phyloP scores from a whole-genome alignment of 2,797 vertebrate genomes.

The Peromyscus aztecus region DNA sequence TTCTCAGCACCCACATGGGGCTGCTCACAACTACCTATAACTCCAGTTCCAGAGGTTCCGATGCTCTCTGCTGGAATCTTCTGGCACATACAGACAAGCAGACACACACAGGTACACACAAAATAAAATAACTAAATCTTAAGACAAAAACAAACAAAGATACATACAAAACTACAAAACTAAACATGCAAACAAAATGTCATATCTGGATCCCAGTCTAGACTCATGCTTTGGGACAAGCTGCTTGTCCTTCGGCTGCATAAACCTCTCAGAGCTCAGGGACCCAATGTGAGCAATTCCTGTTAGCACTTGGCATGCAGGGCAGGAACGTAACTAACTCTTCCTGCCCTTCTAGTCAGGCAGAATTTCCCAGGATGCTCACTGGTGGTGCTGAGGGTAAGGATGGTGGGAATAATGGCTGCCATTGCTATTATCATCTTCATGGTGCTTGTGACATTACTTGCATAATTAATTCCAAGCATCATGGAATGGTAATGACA shows the following conservation, averaged over 20 bases:
- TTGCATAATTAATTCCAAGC: background rate
- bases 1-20: background rate
- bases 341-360: too few species aligned
- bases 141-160: background rate
- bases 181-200: background rate
- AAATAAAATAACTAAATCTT: background rate
- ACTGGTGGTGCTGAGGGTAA: background rate
- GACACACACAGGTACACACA: background rate
- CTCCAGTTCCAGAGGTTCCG: background rate
- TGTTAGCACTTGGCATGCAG: background rate
- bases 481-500: background rate
- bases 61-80: background rate
- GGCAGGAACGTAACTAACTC: background rate
- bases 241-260: background rate
- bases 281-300: accelerated
- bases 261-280: background rate
- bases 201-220: background rate
- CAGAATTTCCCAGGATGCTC: background rate
- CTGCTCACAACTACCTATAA: background rate
- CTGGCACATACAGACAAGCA: background rate
- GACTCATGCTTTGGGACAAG: background rate
- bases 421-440: background rate
- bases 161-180: too few species aligned
- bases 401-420: too few species aligned
- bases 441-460: background rate